Evolutionary conservation across 2,888 invertebrate genomes (phyloP), one percentile per base, ranked within the genome.

Genomic region (Euplagia quadripunctaria): DNA sequence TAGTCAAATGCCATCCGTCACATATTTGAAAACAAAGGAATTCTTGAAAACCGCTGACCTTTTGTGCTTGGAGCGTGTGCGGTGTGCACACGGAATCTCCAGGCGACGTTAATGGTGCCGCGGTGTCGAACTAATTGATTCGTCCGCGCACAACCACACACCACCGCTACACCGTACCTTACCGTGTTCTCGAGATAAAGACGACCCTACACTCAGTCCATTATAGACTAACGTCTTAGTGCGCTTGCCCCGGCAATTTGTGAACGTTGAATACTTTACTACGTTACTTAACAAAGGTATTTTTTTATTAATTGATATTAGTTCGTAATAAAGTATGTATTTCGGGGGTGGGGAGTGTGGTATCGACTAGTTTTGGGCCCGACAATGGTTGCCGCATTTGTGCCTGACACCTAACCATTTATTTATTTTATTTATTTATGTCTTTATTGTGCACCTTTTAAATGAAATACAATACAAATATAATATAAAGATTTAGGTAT

Each of bases 81-180:
- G 63, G 74, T 46, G 61, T 69, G 66, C 68, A 58, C 52, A 72
- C 69, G 74, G 63, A 83, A 78, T 80, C 81, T 82, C 82, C 66
- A 75, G 78, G 81, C 79, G 80, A 68, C 79, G 77, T 74, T 86
- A 88, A 87, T 85, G 85, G 86, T 76, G 79, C 76, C 82, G 81
- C 80, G 82, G 83, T 81, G 85, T 83, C 82, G 78, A 84, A 84
- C 88, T 90, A 90, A 90, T 90, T 89, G 88, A 90, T 88, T 89
- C 86, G 86, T 86, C 85, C 76, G 74, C 75, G 79, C 79, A 52
- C 73, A 69, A n/a, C 64, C 61, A 12, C 71, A n/a, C 43, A 46
- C 69, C 68, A 65, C 3, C 41, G 31, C 2, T 2, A n/a, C 64
- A 16, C 41, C 65, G 58, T 66, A 20, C 55, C n/a, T 20, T 41